Evolutionary conservation across 2,888 invertebrate genomes (phyloP).

Genomic region (Scaptomyza reducta): DNA sequence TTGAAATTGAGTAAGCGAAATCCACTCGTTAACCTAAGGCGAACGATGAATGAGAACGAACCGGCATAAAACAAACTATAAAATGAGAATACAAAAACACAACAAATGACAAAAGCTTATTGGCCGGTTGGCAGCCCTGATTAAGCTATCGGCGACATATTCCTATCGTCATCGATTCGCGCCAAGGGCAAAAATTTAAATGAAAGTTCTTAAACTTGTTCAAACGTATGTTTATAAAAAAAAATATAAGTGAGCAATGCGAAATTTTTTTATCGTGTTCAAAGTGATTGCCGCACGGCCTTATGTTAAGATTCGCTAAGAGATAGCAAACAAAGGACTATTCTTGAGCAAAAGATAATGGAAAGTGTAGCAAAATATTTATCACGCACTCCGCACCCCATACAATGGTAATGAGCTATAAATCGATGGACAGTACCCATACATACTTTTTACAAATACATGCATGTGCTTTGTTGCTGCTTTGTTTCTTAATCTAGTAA

Average conservation of each 20-base stretch:
- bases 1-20: constrained; percentile 1
- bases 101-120: constrained; percentile 41
- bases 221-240: not conserved
- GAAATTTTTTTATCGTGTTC: constrained; percentile 20
- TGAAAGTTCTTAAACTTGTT: not conserved
- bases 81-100: constrained; percentile 43
- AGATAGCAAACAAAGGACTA: constrained; percentile 32
- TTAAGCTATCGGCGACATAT: constrained; percentile 1
- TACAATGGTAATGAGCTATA: constrained; percentile 80
- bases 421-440: constrained; percentile 47
- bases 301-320: constrained; percentile 31
- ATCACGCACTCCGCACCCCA: constrained; percentile 73
- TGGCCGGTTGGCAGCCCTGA: constrained; percentile 31
- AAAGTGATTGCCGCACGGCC: constrained; percentile 44
- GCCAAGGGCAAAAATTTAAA: constrained; percentile 2
- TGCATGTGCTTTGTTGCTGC: constrained; percentile 16
- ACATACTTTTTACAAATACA: not conserved
- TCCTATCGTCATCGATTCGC: constrained; percentile 8
- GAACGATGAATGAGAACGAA: constrained; percentile 25
- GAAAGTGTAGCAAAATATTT: constrained; percentile 78
- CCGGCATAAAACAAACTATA: constrained; percentile 35
- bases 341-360: constrained; percentile 46
- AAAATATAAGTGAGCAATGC: constrained; percentile 43
- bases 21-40: constrained; percentile 15
- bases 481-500: constrained; percentile 79